These are phyloP conservation scores for Diplazon laetatorius DNA, from an alignment of 2,888 invertebrate species.

Conservation along the genomic window DNA sequence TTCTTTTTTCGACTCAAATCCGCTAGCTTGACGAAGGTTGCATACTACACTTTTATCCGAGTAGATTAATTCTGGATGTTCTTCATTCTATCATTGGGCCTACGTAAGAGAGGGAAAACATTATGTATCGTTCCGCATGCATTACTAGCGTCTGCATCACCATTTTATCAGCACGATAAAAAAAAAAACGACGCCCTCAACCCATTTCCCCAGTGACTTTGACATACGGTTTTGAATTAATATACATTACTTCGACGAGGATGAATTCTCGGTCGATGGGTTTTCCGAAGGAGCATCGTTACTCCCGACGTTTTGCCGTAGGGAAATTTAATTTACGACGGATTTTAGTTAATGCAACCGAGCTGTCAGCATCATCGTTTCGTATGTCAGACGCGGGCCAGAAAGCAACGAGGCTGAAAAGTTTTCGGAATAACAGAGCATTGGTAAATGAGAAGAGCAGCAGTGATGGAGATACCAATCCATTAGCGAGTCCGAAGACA, in stretches of 20 bases:
- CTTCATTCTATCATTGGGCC: too few relatives aligned
- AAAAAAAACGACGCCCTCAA: slow-evolving; percentile 20
- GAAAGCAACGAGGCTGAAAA: slow-evolving; percentile 38
- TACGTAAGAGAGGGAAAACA: too few relatives aligned
- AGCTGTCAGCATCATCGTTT: slow-evolving; percentile 26
- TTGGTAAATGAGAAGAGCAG: slow-evolving; percentile 10
- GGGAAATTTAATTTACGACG: slow-evolving; percentile 55
- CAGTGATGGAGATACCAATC: slow-evolving; percentile 41
- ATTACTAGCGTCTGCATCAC: background rate
- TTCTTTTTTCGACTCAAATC: too few relatives aligned
- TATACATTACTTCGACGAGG: background rate
- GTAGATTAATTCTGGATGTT: too few relatives aligned
- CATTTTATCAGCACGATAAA: background rate
- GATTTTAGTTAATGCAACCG: slow-evolving; percentile 35
- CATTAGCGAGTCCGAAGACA: slow-evolving; percentile 41
- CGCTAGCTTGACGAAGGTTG: too few relatives aligned
- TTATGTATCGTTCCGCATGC: too few relatives aligned
- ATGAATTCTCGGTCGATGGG: slow-evolving; percentile 17
- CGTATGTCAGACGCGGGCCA: slow-evolving; percentile 14
- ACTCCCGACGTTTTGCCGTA: slow-evolving; percentile 25
- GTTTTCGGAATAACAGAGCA: slow-evolving; percentile 17
- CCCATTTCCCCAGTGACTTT: slow-evolving; percentile 52
- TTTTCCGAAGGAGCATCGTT: slow-evolving; percentile 24
- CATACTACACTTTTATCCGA: too few relatives aligned
- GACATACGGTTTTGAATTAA: slow-evolving; percentile 15